A percentile compares a stretch with the other conserved stretches of the same genome.
These are phyloP conservation scores for Tenthredo mesomela DNA, from an alignment of 2,888 invertebrate genomes.

Conservation along the genomic window DNA sequence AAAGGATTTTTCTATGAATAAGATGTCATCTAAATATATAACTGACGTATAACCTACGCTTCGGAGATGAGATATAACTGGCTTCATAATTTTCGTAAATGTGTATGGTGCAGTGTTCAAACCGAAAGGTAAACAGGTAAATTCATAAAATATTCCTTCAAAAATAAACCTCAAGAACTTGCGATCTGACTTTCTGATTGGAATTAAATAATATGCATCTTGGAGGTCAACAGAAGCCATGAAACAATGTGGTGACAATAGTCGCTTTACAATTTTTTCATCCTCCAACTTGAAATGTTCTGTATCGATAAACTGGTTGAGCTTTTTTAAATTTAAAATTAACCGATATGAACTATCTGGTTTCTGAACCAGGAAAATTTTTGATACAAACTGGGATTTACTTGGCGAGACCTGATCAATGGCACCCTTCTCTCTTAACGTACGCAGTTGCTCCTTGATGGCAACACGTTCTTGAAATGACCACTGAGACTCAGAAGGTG, in stretches of 20 bases:
- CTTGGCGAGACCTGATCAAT: neutral
- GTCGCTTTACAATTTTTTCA: constrained; percentile 47
- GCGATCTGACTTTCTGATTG: constrained; percentile 51
- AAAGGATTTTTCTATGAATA: neutral
- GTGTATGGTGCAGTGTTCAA: constrained; percentile 45
- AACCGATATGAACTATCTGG: constrained; percentile 55
- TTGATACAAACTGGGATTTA: constrained; percentile 53
- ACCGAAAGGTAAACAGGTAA: constrained; percentile 53
- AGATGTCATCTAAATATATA: neutral
- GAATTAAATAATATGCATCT: constrained; percentile 56
- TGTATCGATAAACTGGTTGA: neutral
- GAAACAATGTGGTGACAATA: constrained; percentile 50
- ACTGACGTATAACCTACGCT: neutral
- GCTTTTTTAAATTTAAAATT: constrained; percentile 57
- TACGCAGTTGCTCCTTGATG: constrained; percentile 32
- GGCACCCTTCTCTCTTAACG: constrained; percentile 41
- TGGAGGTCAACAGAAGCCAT: constrained; percentile 55
- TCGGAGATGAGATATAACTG: neutral
- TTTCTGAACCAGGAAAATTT: constrained; percentile 51
- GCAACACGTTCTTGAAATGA: constrained; percentile 43
- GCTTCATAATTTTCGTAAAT: constrained; percentile 16
- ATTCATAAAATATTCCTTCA: constrained; percentile 52
- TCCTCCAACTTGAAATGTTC: constrained; percentile 60
- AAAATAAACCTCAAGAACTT: constrained; percentile 56
- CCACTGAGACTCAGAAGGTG: constrained; percentile 49